These are phyloP conservation scores for Lepus timidus DNA, from an alignment of 2,113 vertebrate species.

Conservation along the genomic window DNA sequence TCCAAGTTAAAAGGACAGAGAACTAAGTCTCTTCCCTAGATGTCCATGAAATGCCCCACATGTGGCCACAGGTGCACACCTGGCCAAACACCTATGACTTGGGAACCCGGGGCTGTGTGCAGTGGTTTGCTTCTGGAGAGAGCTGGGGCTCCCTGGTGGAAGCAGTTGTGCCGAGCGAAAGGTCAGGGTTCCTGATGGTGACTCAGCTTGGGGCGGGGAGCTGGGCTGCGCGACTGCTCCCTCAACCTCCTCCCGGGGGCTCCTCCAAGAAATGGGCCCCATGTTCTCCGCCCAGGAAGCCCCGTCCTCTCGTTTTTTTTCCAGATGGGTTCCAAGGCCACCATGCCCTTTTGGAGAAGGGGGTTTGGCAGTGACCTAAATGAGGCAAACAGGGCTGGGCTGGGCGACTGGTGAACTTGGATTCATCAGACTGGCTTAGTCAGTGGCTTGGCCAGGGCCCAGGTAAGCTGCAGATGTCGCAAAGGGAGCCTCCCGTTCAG, in stretches of 20 bases:
- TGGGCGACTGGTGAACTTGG: not conserved
- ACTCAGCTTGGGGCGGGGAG: not conserved
- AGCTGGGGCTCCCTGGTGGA: not conserved
- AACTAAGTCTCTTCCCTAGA: not conserved
- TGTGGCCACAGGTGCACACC: not conserved
- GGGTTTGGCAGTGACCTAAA: not conserved
- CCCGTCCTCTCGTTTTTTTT: not conserved
- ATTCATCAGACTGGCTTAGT: not conserved
- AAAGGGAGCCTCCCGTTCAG: not conserved
- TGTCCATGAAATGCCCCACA: accelerated
- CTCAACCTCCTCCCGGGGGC: accelerated
- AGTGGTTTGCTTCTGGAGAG: not conserved
- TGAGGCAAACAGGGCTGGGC: not conserved
- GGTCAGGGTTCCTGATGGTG: not conserved
- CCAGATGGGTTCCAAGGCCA: not conserved
- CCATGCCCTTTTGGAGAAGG: not conserved
- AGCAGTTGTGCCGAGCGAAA: not conserved
- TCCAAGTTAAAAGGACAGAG: not conserved
- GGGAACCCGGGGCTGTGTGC: not conserved
- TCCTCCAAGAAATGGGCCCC: not conserved
- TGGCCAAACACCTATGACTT: not conserved
- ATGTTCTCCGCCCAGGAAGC: accelerated
- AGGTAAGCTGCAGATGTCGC: not conserved
- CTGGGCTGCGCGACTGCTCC: not conserved
- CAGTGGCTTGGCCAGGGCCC: not conserved